Base-by-base conservation (phyloP, 2,797 vertebrate species). In the Thripadectes ignobilis region DNA sequence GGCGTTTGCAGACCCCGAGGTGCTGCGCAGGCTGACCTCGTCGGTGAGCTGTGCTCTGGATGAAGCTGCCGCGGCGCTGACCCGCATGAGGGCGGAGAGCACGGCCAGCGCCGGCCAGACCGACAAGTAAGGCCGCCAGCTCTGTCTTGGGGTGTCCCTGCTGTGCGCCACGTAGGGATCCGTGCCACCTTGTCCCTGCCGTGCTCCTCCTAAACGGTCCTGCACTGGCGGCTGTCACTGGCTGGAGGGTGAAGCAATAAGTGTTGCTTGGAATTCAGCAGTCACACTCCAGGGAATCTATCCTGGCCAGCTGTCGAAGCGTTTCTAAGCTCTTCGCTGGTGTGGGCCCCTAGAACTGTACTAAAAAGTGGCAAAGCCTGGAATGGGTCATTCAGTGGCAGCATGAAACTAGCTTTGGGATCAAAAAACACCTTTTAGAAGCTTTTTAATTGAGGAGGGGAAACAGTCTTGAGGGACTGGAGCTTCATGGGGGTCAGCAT, bases 21-120 rank as follows among this genome's bases (percentile, higher is more conserved):
- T 98, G 89, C 98, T 98, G 21, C 98, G 98, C 94, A 98, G 98
- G 85, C 94, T 98, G 94, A 98, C 98, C 1, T 98, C 98, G 3
- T 98, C 98, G 59, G 98, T 98, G 93, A 98, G 98, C 80, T 98
- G 98, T 90, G 98, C 98, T 57, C 96, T 98, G 98, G 98, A 98
- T 97, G 98, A 98, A 97, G 98, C 98, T 92, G 98, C 98, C 55
- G 98, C 98, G 86, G 98, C 98, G 30, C 98, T 98, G 58, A 98
- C 98, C 45, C 98, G 98, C 15, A 98, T 98, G 98, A 98, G 98
- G 97, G 98, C 98, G 3, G 98, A 98, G 93, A 98, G 98, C 97
- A 98, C 98, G 71, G 97, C 97, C 6, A 98, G 74, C 69, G 97
- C 98, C 72, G 98, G 98, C 93, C 98, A 98, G 97, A 97, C 98